phyloP scores from a whole-genome alignment of 1,140 invertebrate genomes.

The Psilanteris sp. region DNA sequence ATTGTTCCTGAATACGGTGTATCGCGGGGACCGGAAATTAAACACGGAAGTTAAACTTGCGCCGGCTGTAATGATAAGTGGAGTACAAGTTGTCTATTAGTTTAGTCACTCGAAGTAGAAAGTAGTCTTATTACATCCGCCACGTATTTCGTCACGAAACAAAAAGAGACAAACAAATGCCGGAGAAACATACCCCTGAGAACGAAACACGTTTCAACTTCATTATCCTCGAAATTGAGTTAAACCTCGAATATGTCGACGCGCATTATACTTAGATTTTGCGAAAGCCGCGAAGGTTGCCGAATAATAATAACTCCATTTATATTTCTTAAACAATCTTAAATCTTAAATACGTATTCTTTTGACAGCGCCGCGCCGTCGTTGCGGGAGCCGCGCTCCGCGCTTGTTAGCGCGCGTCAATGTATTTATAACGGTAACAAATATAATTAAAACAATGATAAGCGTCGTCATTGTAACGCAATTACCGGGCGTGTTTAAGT shows the following conservation, averaged over 20 bases:
- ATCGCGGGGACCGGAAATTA: conserved; percentile 58
- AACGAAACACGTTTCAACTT: conserved; percentile 60
- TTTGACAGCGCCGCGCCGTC: too few relatives aligned
- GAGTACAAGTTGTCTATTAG: conserved; percentile 64
- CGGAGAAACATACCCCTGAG: conserved; percentile 56
- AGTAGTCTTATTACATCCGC: conserved; percentile 63
- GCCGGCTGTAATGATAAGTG: conserved; percentile 58
- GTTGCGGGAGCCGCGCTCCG: too few relatives aligned
- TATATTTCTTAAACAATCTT: conserved; percentile 41
- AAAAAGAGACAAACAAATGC: conserved; percentile 63
- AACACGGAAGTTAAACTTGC: conserved; percentile 60
- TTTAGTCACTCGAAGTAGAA: conserved; percentile 63
- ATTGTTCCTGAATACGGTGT: conserved; percentile 58
- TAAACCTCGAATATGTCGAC: conserved; percentile 55
- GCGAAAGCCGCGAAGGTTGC: conserved; percentile 19
- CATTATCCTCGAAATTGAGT: conserved; percentile 58
- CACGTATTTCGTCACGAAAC: conserved; percentile 58
- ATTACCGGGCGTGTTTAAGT: too few relatives aligned
- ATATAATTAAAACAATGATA: too few relatives aligned
- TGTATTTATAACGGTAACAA: too few relatives aligned
- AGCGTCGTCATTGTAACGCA: too few relatives aligned
- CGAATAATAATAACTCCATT: conserved; percentile 46
- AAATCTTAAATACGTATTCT: too few relatives aligned
- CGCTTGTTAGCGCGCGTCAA: too few relatives aligned
- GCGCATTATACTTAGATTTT: conserved; percentile 56